phyloP scores from a whole-genome alignment of 2,888 invertebrate species.

The Eupithecia exiguata region DNA sequence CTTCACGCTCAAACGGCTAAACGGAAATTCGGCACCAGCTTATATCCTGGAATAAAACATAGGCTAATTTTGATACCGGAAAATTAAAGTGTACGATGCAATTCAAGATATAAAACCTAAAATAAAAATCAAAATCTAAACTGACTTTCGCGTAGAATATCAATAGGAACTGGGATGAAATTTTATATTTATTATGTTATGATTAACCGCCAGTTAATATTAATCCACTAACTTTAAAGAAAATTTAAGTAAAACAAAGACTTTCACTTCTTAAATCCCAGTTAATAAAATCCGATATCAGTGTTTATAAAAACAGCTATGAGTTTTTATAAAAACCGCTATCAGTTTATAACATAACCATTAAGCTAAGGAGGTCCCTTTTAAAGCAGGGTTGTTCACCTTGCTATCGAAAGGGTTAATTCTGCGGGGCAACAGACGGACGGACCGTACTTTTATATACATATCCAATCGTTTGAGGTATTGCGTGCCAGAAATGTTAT shows the following conservation, averaged over 20 bases:
- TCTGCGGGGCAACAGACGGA: constrained; percentile 75
- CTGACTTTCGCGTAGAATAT: no score
- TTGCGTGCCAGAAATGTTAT: constrained; percentile 70
- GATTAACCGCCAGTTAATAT: no score
- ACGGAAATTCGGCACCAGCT: background rate
- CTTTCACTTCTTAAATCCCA: background rate
- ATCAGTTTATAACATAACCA: constrained; percentile 46
- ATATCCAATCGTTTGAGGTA: constrained; percentile 58
- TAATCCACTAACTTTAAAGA: no score
- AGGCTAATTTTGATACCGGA: background rate
- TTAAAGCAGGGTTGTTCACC: constrained; percentile 80
- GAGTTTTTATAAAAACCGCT: constrained; percentile 47
- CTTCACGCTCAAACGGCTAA: background rate
- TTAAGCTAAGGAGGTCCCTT: constrained; percentile 65
- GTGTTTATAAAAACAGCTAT: background rate
- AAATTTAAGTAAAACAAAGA: background rate
- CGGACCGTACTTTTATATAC: constrained; percentile 61
- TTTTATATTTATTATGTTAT: no score
- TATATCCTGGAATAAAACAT: background rate
- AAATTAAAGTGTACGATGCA: no score
- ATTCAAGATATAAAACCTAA: no score
- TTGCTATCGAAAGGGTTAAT: constrained; percentile 80
- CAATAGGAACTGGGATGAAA: no score
- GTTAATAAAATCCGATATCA: background rate
- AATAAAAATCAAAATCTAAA: no score